Percentiles rank a stretch among this genome's conserved stretches.
Evolutionary conservation across 2,113 vertebrate species (phyloP).

Genomic region (Hepsetus odoe): DNA sequence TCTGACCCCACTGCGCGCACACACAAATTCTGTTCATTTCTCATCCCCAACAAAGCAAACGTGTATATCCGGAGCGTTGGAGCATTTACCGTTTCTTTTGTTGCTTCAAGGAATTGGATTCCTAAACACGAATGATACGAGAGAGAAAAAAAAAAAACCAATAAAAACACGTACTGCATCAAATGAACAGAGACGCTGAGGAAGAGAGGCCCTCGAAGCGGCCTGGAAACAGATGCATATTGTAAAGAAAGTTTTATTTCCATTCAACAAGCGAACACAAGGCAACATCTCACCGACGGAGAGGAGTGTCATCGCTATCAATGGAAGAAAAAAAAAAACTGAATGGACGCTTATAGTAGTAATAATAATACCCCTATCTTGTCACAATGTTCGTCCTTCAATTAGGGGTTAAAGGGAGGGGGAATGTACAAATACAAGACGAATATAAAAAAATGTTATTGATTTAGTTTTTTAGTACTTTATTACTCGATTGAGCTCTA

Average conservation of each 20-base stretch:
- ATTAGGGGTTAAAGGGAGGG: conserved; percentile 79
- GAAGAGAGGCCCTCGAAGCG: conserved; percentile 73
- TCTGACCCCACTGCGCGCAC: conserved; percentile 78
- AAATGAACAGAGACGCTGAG: conserved; percentile 72
- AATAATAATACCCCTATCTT: conserved; percentile 77
- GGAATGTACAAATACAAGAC: conserved; percentile 77
- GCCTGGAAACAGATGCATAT: conserved; percentile 70
- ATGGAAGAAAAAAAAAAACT: conserved; percentile 35
- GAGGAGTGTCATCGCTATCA: conserved; percentile 61
- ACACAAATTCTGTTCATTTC: conserved; percentile 66
- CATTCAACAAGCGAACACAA: conserved; percentile 67
- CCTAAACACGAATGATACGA: conserved; percentile 71
- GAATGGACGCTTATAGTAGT: conserved; percentile 76
- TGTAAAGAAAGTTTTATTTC: conserved; percentile 75
- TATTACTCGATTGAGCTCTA: conserved; percentile 97
- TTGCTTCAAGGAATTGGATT: conserved; percentile 89
- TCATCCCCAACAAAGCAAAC: conserved; percentile 46
- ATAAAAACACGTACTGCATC: conserved; percentile 75
- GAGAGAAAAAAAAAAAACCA: conserved; percentile 74
- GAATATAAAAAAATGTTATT: conserved; percentile 80
- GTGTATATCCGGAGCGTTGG: conserved; percentile 86
- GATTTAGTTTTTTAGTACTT: conserved; percentile 99
- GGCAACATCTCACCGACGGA: conserved; percentile 73
- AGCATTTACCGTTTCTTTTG: conserved; percentile 76
- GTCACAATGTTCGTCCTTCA: conserved; percentile 82